Evolutionary conservation across 2,113 vertebrate genomes (phyloP).

Genomic region (Eublepharis macularius): DNA sequence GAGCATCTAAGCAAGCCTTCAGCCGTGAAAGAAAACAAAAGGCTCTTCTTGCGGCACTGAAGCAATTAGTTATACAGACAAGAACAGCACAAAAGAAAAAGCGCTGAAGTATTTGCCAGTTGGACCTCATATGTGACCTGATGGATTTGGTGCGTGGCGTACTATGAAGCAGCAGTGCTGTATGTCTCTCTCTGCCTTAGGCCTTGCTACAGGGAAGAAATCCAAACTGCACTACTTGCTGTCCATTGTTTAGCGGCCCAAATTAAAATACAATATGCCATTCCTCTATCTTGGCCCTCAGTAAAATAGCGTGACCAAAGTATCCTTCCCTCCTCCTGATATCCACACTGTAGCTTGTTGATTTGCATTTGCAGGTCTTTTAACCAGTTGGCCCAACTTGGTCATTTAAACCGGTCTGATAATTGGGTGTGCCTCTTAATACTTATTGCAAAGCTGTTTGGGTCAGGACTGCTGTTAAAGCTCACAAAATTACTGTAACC

Average conservation of each 20-base stretch:
- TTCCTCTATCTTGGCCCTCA: not conserved
- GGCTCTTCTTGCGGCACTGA: not conserved
- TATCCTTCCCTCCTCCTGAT: not conserved
- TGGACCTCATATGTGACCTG: not conserved
- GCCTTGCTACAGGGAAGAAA: not conserved
- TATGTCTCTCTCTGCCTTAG: not conserved
- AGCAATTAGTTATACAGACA: conserved; percentile 2
- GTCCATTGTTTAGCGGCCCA: not conserved
- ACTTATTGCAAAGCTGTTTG: not conserved
- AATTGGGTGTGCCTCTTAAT: not conserved
- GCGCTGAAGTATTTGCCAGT: not conserved
- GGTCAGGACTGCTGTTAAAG: not conserved
- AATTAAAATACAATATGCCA: not conserved
- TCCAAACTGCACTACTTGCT: not conserved
- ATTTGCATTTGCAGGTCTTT: not conserved
- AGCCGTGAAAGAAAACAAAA: not conserved
- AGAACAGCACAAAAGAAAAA: not conserved
- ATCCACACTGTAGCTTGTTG: not conserved
- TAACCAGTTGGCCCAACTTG: not conserved
- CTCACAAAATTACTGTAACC: not conserved
- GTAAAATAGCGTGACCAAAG: not conserved
- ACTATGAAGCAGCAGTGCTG: not conserved
- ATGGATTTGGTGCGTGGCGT: not conserved
- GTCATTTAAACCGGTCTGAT: not conserved
- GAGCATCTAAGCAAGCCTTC: conserved; percentile 5